Evolutionary conservation across 1,140 invertebrate species (phyloP), one percentile per base, ranked within the genome.

Genomic region (Drosophila takahashii): DNA sequence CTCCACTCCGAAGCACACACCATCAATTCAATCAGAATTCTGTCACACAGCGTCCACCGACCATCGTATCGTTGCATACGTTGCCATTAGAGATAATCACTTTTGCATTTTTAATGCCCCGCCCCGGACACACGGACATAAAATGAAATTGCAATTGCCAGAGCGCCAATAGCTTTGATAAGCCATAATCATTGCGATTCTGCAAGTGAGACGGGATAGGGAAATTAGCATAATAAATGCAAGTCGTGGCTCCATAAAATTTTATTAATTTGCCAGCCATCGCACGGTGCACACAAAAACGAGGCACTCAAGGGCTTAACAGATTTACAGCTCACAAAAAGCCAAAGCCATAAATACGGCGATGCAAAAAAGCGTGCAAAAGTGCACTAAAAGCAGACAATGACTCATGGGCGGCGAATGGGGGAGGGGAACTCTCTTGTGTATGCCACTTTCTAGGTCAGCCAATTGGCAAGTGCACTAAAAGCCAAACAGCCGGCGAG

Each of bases 81-180:
- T 79, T 76, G 79, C 75, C 75, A 81, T 87, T 81, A 76, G 79
- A 71, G 83, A 87, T 86, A 86, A 86, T 81, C 83, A 79, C 65
- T 85, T 85, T 77, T 74, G 77, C 77, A 86, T 80, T 85, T 81
- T 74, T 85, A 85, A 77, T 77, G 79, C 47, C 52, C 34, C 50
- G 42, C 9, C 44, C 15, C 41, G 42, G 54, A 62, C 60, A 59
- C 36, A 37, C 15, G 16, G 50, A 71, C 53, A 83, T 72, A 72
- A 79, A 86, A 85, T 85, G 61, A 74, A 85, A 85, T 81, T 86
- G 67, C 81, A 77, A 78, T 86, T 59, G 81, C 59, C 62, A 71
- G 58, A 66, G 52, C 60, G 75, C 47, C 69, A 72, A 87, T 79
- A 44, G 79, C 75, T 81, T 87, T 79, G 83, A 81, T 86, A 76